Evolutionary conservation across 2,797 vertebrate species (phyloP).

Genomic region (Odontamblyopus rebecca): DNA sequence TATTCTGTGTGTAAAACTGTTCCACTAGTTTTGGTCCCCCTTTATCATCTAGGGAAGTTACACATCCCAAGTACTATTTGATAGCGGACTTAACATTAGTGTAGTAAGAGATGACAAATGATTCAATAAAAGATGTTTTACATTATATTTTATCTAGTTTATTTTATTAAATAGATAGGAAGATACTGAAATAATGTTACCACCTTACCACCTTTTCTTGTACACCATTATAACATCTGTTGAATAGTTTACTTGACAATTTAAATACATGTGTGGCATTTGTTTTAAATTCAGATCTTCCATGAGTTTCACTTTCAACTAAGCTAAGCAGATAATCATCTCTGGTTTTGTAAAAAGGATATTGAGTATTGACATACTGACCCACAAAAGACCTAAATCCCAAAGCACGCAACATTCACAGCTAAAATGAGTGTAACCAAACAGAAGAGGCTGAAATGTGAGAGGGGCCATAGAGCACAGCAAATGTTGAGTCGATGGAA

Average conservation of each 20-base stretch:
- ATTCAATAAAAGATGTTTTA: too few species aligned
- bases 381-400: background rate
- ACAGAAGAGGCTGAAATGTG: conserved; percentile 56
- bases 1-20: background rate
- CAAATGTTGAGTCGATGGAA: conserved; percentile 68
- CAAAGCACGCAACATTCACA: background rate
- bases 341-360: background rate
- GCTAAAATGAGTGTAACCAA: conserved; percentile 52
- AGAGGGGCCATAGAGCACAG: conserved; percentile 60
- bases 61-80: background rate
- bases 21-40: background rate
- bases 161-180: too few species aligned
- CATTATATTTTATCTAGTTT: background rate
- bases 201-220: too few species aligned
- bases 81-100: background rate
- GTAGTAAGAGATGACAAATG: too few species aligned
- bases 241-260: too few species aligned
- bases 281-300: too few species aligned
- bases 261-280: background rate
- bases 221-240: too few species aligned
- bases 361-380: background rate
- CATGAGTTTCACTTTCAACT: too few species aligned
- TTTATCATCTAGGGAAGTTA: background rate
- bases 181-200: too few species aligned
- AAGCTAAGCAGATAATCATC: background rate